Base-by-base conservation (phyloP, 2,888 invertebrate species). In the Iselma pallidipennis region DNA sequence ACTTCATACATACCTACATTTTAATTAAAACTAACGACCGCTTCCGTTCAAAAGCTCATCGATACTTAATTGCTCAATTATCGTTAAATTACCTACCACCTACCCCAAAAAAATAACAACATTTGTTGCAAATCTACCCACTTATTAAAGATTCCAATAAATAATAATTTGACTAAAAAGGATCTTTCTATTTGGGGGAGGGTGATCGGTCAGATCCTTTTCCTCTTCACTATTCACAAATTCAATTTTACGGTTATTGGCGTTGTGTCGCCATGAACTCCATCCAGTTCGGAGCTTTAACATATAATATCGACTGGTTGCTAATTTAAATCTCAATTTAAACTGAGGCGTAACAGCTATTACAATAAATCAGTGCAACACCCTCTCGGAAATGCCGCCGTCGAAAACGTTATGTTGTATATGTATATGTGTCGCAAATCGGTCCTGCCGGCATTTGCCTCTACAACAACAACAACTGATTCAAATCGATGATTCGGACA, bases 221-320 rank as follows among this genome's bases (percentile, higher is more conserved):
- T 45, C 21, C 21, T 45, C 7, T 45, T 10, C 42, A 12, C 42
- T 45, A 19, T 45, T 45, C 45, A 45, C 74, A 74, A 77, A 81
- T 81, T 81, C 80, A 82, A 82, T 82, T 81, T 82, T 82, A 79
- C 81, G 81, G 78, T 80, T 81, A 81, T 81, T 81, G 81, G 77
- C 74, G 78, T 70, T 74, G 70, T 71, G 75, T 76, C 74, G 74
- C 75, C 74, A 74, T 75, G 70, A 73, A 71, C 71, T 69, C 71
- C n/a, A n/a, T 45, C 45, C 45, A 45, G 21, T 45, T 45, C 45
- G 45, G 12, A 66, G 70, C 72, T 71, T 70, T 73, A 74, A 72
- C 74, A 70, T 76, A 37, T 16, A 37, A 45, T 9, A 76, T 74
- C 76, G 74, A 65, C 73, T 70, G 71, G 71, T 70, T 76, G 80